Base-by-base conservation (phyloP, 1,140 invertebrate species). In the Drosophila sucinea region DNA sequence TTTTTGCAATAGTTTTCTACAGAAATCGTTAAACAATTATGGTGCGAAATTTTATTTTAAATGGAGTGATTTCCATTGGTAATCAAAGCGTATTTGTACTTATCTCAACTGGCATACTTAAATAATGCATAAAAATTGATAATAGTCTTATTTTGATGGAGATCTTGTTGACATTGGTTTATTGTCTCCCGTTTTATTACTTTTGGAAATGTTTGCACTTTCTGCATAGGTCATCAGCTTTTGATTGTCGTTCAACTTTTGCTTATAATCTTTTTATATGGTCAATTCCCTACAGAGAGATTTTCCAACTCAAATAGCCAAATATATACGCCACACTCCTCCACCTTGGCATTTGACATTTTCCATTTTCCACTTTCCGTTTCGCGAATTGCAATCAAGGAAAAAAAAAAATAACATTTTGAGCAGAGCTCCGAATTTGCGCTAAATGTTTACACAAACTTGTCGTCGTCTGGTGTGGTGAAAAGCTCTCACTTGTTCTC, bases 271-370 rank as follows among this genome's bases (percentile, higher is more conserved):
- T 33, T 61, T 68, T 75, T 58, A 63, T 57, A 51, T 62, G 17
- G 23, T 60, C 73, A 76, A 69, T 67, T 76, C 62, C 58, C 68
- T 17, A 40, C 65, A 35, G 32, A 35, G 17, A 58, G 30, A 10
- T 58, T 61, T 3, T 10, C 35, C 60, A 47, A 58, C 56, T 62
- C 40, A 44, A 69, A 69, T 8, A 51, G 44, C 44, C 61, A 60
- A 11, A 35, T 60, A 10, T 33, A 61, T 63, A 38, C 62, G 60
- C 30, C 63, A 27, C 8, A 41, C 41, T 44, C 63, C 57, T 30
- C 57, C 69, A 70, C 84, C 83, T 89, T 87, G 79, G 77, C 83
- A 89, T 83, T 87, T 87, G 83, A 83, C 84, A 87, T 87, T 86
- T 87, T 11, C 55, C 7, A 51, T 51, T 51, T 27, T 11, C 55